Base-by-base conservation (phyloP, 53 echinoderm and acorn worm genomes). In the Pentamera pediparva region DNA sequence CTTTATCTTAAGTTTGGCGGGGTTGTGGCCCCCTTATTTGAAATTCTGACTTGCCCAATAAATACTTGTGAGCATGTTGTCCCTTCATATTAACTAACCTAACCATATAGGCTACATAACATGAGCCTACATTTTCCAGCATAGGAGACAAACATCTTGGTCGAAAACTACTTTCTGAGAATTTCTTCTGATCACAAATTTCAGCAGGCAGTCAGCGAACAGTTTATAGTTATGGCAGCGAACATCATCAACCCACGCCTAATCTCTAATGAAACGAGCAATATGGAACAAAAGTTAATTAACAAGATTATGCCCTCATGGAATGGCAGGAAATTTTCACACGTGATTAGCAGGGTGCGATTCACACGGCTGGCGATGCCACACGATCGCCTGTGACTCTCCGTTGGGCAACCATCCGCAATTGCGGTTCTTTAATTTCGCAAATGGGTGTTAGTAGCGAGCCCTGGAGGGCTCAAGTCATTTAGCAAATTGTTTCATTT, bases 401-500 rank as follows among this genome's bases (percentile, higher is more conserved):
- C 7, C 27, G 49, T 33, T 53, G 27, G 73, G 52, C n/a, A 72
- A 35, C 62, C 10, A 33, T 72, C 27, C 36, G 35, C 73, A 53
- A 67, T 41, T 43, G 45, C 43, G 53, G 35, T 72, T 72, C 73
- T 72, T 72, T 72, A 72, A 72, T 72, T 72, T 72, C 22, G 55
- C 37, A 72, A 72, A 72, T 72, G 73, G 73, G 73, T 72, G 55
- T 72, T 72, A 35, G 73, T 50, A 72, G 55, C 55, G 22, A 53
- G 38, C 73, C 73, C 73, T 72, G 73, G 35, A 72, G 73, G 52
- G 55, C 73, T 51, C 24, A 33, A 72, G 73, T 72, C 73, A 72
- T 72, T 72, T 72, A 72, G 73, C 36, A 72, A 72, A 72, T 72
- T 72, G 73, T 72, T 72, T 72, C 73, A 72, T 35, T 54, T 51